These are phyloP conservation scores for Oryzias celebensis DNA, from an alignment of 2,113 vertebrate genomes.

Conservation along the genomic window DNA sequence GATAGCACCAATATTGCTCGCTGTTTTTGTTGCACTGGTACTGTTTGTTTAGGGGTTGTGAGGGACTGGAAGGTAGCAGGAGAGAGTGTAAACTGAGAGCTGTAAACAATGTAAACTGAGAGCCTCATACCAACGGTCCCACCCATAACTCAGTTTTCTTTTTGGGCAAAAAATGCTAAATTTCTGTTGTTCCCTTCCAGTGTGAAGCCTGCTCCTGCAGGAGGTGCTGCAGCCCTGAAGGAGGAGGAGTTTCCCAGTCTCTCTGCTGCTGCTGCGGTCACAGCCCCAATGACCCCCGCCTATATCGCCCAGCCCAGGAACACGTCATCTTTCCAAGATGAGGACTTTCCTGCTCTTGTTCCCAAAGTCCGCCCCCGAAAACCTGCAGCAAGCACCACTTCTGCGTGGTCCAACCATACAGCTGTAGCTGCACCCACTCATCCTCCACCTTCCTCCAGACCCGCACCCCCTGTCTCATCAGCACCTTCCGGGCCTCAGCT, in stretches of 20 bases:
- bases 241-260: conserved; percentile 97
- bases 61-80: no score
- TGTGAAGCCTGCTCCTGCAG: conserved; percentile 61
- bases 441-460: conserved; percentile 51
- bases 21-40: no score
- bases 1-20: no score
- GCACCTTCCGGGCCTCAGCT: conserved; percentile 51
- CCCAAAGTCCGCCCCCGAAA: conserved; percentile 80
- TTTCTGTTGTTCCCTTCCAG: conserved; percentile 18
- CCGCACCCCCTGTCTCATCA: conserved; percentile 31
- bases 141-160: not conserved
- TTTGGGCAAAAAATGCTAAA: not conserved
- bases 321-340: conserved; percentile 87
- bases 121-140: not conserved
- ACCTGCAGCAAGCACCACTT: conserved; percentile 73
- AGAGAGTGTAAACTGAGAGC: no score
- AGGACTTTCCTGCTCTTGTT: conserved; percentile 95
- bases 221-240: conserved; percentile 78
- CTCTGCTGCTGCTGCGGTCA: conserved; percentile 52
- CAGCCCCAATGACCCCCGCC: conserved; percentile 74
- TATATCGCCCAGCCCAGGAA: conserved; percentile 79
- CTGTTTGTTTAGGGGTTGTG: no score
- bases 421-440: conserved; percentile 74
- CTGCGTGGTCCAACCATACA: conserved; percentile 84
- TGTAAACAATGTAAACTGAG: no score